Conservation (phyloP, 2,888 invertebrate species). For the Machimus rusticus region DNA sequence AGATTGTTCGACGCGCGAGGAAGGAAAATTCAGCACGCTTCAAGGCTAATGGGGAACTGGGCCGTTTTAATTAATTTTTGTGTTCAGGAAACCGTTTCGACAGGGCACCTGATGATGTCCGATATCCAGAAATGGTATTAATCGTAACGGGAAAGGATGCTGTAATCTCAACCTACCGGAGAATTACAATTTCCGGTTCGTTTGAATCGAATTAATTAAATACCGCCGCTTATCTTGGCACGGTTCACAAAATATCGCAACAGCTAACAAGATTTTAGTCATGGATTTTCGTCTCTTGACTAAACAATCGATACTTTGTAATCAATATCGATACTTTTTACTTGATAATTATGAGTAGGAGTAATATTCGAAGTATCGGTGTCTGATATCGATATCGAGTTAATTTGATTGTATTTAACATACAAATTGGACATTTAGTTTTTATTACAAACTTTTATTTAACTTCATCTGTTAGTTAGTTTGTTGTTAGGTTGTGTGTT, state of each 20-base stretch:
- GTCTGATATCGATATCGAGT: too few relatives aligned
- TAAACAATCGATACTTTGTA: too few relatives aligned
- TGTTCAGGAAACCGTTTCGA: not conserved
- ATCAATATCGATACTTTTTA: too few relatives aligned
- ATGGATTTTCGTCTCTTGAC: not conserved
- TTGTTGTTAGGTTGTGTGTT: too few relatives aligned
- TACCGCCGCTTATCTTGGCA: not conserved
- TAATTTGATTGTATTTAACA: too few relatives aligned
- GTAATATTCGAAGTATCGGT: too few relatives aligned
- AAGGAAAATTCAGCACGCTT: not conserved
- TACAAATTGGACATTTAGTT: too few relatives aligned
- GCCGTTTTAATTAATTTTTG: constrained; percentile 20
- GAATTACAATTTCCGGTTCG: not conserved
- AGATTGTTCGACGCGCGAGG: not conserved
- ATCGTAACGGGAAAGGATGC: not conserved
- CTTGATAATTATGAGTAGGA: too few relatives aligned
- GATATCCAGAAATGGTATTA: not conserved
- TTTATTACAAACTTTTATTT: too few relatives aligned
- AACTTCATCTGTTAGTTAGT: too few relatives aligned
- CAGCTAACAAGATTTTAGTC: not conserved
- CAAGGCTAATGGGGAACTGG: not conserved
- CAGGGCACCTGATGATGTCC: not conserved
- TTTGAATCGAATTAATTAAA: not conserved
- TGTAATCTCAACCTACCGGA: not conserved
- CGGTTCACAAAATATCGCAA: not conserved